phyloP scores from a whole-genome alignment of 2,888 invertebrate species.

The Netelia inedita region DNA sequence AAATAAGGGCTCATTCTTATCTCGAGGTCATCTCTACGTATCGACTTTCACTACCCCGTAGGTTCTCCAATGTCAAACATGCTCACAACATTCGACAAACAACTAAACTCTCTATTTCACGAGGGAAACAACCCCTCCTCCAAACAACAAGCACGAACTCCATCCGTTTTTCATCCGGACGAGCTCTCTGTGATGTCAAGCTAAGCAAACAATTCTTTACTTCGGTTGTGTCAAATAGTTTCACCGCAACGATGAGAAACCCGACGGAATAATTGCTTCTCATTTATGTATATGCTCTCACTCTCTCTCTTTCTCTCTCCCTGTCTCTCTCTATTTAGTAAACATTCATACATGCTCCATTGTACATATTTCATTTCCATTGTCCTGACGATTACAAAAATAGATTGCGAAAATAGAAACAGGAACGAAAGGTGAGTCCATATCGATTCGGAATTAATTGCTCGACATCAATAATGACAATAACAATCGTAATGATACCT shows the following conservation, averaged over 20 bases:
- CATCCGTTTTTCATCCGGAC: background rate
- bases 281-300: constrained; percentile 39
- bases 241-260: constrained; percentile 4
- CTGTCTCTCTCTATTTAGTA: background rate
- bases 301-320: no score
- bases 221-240: constrained; percentile 35
- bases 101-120: no score
- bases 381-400: constrained; percentile 51
- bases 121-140: background rate
- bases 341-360: background rate
- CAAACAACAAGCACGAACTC: background rate
- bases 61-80: no score
- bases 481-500: constrained; percentile 31
- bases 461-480: constrained; percentile 16
- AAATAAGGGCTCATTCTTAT: no score
- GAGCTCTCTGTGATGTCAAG: constrained; percentile 39
- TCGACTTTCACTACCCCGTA: no score
- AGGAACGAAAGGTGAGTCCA: constrained; percentile 42
- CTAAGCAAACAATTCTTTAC: constrained; percentile 51
- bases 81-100: no score
- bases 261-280: constrained; percentile 40
- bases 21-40: no score
- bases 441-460: constrained; percentile 62
- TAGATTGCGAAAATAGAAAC: constrained; percentile 26
- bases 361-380: constrained; percentile 25